Percentiles rank a stretch among this genome's conserved stretches.
These are phyloP conservation scores for Ceratosolen fusciceps DNA, from an alignment of 1,140 invertebrate genomes.

Conservation along the genomic window DNA sequence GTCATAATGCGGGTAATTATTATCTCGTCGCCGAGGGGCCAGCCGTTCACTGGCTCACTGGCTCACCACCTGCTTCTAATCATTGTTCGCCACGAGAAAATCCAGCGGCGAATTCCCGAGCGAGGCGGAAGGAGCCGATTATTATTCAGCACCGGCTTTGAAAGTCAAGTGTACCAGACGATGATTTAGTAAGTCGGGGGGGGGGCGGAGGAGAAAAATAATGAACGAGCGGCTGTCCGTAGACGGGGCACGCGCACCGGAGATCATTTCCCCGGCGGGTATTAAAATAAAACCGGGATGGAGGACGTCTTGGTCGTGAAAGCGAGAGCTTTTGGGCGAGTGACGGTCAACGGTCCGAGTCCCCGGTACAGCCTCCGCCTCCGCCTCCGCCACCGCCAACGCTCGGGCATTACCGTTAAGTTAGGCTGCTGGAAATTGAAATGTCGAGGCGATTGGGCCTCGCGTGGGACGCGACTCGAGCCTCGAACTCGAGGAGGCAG, in stretches of 20 bases:
- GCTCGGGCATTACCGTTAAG: not conserved
- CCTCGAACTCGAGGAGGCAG: too few relatives aligned
- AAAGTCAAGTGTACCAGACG: not conserved
- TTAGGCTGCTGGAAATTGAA: not conserved
- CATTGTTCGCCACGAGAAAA: too few relatives aligned
- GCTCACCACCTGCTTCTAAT: too few relatives aligned
- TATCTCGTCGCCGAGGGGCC: too few relatives aligned
- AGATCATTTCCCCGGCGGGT: not conserved
- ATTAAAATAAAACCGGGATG: not conserved
- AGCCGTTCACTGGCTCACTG: too few relatives aligned
- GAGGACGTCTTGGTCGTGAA: constrained; percentile 15
- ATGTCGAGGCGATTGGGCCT: not conserved
- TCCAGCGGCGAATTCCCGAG: too few relatives aligned
- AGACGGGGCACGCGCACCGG: not conserved
- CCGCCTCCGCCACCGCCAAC: too few relatives aligned
- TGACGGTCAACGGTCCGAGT: constrained; percentile 25
- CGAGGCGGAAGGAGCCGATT: too few relatives aligned
- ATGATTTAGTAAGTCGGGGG: not conserved
- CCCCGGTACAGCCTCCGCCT: too few relatives aligned
- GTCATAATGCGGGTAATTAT: too few relatives aligned
- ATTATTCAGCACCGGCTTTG: not conserved
- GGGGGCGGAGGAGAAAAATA: not conserved
- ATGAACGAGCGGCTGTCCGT: not conserved
- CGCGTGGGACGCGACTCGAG: not conserved
- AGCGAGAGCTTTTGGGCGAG: not conserved